These are phyloP conservation scores for Fabriciana adippe DNA, from an alignment of 2,888 invertebrate genomes.

Conservation along the genomic window DNA sequence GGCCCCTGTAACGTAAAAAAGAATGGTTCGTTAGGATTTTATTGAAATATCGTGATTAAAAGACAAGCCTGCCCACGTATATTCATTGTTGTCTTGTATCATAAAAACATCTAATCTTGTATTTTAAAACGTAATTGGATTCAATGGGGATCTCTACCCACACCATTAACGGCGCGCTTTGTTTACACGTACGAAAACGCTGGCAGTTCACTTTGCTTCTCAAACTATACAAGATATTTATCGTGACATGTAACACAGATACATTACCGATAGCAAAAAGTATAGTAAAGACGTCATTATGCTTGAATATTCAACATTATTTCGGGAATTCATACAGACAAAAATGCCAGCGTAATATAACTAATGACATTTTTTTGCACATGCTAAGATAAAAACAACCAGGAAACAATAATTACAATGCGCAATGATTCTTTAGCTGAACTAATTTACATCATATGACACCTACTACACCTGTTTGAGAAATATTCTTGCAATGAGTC, in stretches of 20 bases:
- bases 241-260: constrained; percentile 26
- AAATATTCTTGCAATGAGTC: constrained; percentile 68
- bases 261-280: constrained; percentile 24
- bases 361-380: constrained; percentile 31
- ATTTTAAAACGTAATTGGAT: constrained; percentile 67
- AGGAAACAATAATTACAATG: constrained; percentile 47
- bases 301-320: constrained; percentile 9
- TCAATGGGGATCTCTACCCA: constrained; percentile 72
- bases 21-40: constrained; percentile 50
- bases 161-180: constrained; percentile 65
- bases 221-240: constrained; percentile 30
- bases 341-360: constrained; percentile 12
- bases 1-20: constrained; percentile 82
- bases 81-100: constrained; percentile 63
- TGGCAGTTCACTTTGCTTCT: constrained; percentile 29
- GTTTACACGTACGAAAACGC: constrained; percentile 57
- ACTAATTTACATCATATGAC: constrained; percentile 38
- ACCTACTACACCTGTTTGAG: constrained; percentile 57
- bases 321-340: constrained; percentile 11
- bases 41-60: constrained; percentile 53
- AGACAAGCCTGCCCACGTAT: constrained; percentile 62
- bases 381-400: constrained; percentile 26
- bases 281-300: constrained; percentile 15
- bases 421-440: constrained; percentile 52
- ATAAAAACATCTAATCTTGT: constrained; percentile 70